phyloP scores from a whole-genome alignment of 2,797 vertebrate species.

The Chromobotia macracanthus region DNA sequence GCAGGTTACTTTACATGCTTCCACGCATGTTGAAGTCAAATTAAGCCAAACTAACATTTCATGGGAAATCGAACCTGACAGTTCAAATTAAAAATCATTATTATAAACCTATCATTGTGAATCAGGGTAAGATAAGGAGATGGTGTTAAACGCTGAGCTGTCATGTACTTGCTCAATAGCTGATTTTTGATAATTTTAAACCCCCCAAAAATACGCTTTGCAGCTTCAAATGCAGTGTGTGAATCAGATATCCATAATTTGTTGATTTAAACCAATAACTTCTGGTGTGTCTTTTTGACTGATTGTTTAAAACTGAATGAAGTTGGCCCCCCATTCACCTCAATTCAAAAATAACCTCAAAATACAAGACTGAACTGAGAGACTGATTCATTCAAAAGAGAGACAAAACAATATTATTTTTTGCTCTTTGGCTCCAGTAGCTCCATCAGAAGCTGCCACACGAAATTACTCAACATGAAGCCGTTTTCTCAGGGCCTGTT shows the following conservation, averaged over 20 bases:
- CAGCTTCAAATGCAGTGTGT: neutral
- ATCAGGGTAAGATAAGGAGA: too few relatives aligned
- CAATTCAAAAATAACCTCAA: neutral
- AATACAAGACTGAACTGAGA: slow-evolving; percentile 31
- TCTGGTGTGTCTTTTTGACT: neutral
- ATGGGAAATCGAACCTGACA: too few relatives aligned
- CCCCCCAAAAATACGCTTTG: too few relatives aligned
- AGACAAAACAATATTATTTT: slow-evolving; percentile 26
- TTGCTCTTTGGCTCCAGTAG: slow-evolving; percentile 27
- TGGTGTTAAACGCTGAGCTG: too few relatives aligned
- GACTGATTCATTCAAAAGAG: slow-evolving; percentile 33
- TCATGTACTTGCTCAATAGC: too few relatives aligned
- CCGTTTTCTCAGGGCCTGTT: slow-evolving; percentile 34
- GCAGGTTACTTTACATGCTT: too few relatives aligned
- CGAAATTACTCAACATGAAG: slow-evolving; percentile 31
- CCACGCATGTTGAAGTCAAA: too few relatives aligned
- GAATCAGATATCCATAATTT: neutral
- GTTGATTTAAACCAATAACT: neutral
- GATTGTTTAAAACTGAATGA: neutral
- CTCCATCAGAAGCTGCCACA: slow-evolving; percentile 36
- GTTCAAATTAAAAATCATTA: too few relatives aligned
- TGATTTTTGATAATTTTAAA: too few relatives aligned
- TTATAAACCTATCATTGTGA: too few relatives aligned
- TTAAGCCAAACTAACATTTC: too few relatives aligned
- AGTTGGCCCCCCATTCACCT: too few relatives aligned